Percentiles rank a stretch among this genome's conserved stretches.
These are phyloP conservation scores for Poeciliopsis presidionis DNA, from an alignment of 2,797 vertebrate species.

Conservation along the genomic window DNA sequence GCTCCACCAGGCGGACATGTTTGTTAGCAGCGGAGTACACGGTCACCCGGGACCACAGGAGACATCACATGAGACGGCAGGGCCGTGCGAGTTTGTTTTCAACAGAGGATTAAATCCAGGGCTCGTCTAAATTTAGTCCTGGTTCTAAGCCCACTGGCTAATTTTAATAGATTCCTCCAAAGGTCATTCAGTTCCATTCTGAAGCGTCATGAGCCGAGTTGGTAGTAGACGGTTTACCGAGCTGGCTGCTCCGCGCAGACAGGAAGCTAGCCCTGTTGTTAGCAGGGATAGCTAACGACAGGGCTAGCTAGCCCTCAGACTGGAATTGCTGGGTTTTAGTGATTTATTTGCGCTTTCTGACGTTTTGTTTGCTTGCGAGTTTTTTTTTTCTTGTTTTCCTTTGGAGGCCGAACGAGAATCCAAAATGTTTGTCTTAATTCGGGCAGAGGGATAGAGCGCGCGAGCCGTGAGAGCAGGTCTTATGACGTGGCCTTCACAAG, in stretches of 20 bases:
- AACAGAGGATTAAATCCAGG: constrained; percentile 55
- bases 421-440: neutral
- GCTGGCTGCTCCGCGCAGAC: neutral
- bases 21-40: constrained; percentile 70
- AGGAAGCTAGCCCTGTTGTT: neutral
- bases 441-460: no score
- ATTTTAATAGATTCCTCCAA: constrained; percentile 63
- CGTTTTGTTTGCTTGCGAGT: no score
- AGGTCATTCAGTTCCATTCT: constrained; percentile 48
- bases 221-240: constrained; percentile 27
- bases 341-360: neutral
- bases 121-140: constrained; percentile 59
- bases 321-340: neutral
- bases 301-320: no score
- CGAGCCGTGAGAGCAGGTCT: no score
- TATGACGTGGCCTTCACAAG: no score
- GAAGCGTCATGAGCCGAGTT: constrained; percentile 5
- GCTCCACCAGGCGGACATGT: constrained; percentile 60
- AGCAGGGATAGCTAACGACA: no score
- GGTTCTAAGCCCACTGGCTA: constrained; percentile 42
- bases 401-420: neutral
- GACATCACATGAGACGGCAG: constrained; percentile 55
- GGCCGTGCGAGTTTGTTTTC: constrained; percentile 49
- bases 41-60: constrained; percentile 38
- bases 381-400: neutral